Conservation (phyloP, 2,113 vertebrate genomes). For the Tylochromis polylepis region DNA sequence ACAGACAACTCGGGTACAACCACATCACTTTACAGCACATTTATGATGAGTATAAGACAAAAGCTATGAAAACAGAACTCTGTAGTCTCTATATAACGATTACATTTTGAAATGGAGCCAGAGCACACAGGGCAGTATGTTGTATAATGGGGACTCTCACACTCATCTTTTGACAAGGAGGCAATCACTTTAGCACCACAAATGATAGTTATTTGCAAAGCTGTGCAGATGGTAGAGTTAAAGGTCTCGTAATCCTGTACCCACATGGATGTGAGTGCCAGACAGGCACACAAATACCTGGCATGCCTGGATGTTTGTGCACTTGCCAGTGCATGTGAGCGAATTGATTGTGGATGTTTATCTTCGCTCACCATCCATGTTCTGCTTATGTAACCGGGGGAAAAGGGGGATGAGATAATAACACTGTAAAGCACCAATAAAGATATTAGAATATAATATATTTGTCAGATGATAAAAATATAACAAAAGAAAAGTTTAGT, state of each 20-base stretch:
- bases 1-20: conserved; percentile 51
- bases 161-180: background rate
- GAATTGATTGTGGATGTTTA: background rate
- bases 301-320: background rate
- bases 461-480: background rate
- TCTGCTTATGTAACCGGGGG: background rate
- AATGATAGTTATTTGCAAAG: conserved; percentile 11
- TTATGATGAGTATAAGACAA: background rate
- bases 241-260: conserved; percentile 25
- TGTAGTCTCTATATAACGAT: background rate
- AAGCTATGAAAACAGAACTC: background rate
- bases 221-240: conserved; percentile 18
- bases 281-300: background rate
- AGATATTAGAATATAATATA: background rate
- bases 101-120: background rate
- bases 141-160: background rate
- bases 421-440: background rate
- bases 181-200: background rate
- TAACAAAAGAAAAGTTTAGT: background rate
- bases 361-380: background rate
- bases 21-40: background rate
- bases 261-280: conserved; percentile 4
- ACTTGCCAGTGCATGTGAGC: background rate
- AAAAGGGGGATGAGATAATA: background rate
- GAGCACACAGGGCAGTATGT: background rate